Percentiles rank a stretch among this genome's conserved stretches.
Evolutionary conservation across 1,140 invertebrate species (phyloP).

Genomic region (Chrysoperla carnea): DNA sequence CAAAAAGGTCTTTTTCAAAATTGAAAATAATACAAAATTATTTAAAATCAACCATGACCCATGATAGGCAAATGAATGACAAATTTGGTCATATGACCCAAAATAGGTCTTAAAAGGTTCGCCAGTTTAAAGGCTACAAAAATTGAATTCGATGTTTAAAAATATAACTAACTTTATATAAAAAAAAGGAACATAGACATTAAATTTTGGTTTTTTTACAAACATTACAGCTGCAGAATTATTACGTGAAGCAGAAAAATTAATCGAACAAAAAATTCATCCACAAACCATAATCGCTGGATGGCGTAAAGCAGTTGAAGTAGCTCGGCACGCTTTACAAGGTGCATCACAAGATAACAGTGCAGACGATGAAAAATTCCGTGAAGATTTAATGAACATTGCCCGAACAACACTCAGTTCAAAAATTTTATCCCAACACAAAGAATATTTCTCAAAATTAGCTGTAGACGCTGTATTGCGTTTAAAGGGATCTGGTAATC

Average conservation of each 20-base stretch:
- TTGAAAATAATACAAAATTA: no score
- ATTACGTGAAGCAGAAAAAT: conserved; percentile 84
- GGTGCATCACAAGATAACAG: conserved; percentile 68
- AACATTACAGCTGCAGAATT: conserved; percentile 75
- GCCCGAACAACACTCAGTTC: conserved; percentile 94
- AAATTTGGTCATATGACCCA: no score
- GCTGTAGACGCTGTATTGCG: conserved; percentile 90
- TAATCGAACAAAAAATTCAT: conserved; percentile 90
- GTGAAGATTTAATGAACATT: conserved; percentile 88
- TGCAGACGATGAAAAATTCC: conserved; percentile 57
- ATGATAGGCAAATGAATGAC: no score
- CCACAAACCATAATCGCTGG: conserved; percentile 96
- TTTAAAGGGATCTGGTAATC: conserved; percentile 87
- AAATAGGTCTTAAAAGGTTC: no score
- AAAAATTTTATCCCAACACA: conserved; percentile 95
- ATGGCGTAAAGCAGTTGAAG: conserved; percentile 74
- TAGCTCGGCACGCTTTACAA: conserved; percentile 67
- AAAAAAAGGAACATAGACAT: no score
- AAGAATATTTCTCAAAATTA: conserved; percentile 89
- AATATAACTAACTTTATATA: no score
- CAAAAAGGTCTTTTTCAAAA: no score
- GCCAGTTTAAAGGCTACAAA: no score
- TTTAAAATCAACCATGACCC: no score
- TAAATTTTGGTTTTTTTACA: no score
- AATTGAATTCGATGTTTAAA: no score